Evolutionary conservation across 2,797 vertebrate genomes (phyloP).

Genomic region (Mus spretus): DNA sequence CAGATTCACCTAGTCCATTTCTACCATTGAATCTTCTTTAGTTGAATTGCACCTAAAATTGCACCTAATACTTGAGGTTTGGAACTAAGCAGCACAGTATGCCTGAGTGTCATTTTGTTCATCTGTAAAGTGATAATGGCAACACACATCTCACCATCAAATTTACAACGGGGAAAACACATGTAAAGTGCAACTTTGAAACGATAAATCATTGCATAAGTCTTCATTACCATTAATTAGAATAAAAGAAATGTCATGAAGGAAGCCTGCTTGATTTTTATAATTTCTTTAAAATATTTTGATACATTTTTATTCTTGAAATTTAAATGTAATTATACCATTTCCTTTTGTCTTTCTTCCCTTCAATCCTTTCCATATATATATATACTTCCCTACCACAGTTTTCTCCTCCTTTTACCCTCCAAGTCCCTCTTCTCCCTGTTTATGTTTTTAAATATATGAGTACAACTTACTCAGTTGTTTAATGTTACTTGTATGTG

Average conservation of each 20-base stretch:
- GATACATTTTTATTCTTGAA: background rate
- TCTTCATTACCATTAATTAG: constrained; percentile 15
- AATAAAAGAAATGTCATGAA: constrained; percentile 21
- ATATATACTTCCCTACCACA: background rate
- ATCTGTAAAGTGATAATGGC: constrained; percentile 26
- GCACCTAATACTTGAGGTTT: background rate
- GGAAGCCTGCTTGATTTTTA: constrained; percentile 12
- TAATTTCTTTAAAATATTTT: constrained; percentile 16
- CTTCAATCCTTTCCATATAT: background rate
- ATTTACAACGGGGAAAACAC: constrained; percentile 28
- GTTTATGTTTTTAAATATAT: background rate
- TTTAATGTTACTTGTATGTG: background rate
- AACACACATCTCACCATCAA: background rate
- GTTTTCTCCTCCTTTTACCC: background rate
- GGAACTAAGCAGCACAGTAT: background rate
- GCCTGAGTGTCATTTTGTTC: constrained; percentile 36
- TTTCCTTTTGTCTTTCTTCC: background rate
- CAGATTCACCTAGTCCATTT: constrained; percentile 13
- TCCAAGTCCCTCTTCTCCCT: background rate
- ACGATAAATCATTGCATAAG: constrained; percentile 30
- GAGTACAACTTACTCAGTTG: background rate
- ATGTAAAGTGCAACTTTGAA: constrained; percentile 55
- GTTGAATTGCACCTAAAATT: background rate
- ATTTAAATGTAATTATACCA: background rate
- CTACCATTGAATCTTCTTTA: constrained; percentile 32